phyloP scores from a whole-genome alignment of 2,113 vertebrate genomes.

The Melanerpes aurifrons region DNA sequence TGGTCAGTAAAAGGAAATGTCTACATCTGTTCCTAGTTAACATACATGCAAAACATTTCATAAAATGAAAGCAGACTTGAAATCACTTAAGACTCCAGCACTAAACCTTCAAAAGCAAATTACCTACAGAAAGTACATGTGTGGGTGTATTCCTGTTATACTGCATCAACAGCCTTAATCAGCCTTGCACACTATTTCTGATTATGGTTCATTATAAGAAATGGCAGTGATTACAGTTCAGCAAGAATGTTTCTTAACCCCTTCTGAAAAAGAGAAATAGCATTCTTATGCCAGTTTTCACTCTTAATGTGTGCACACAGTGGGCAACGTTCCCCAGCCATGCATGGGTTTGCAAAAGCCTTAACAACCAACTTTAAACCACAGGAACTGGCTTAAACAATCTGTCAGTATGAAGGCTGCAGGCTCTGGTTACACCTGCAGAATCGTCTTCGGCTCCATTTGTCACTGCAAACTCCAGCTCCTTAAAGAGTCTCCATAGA shows the following conservation, averaged over 20 bases:
- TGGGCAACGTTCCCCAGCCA: background rate
- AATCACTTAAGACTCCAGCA: conserved; percentile 50
- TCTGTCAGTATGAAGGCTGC: rapidly evolving
- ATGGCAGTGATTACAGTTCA: background rate
- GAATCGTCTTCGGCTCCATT: background rate
- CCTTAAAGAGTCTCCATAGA: background rate
- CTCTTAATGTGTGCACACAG: rapidly evolving
- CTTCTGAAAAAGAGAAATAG: background rate
- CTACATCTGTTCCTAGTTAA: conserved; percentile 41
- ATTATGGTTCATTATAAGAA: conserved; percentile 58
- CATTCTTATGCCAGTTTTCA: background rate
- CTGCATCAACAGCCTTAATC: conserved; percentile 43
- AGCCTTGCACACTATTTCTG: conserved; percentile 45
- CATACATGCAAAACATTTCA: conserved; percentile 26
- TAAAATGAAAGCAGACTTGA: conserved; percentile 55
- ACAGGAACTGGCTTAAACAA: rapidly evolving
- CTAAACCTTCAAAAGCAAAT: conserved; percentile 63
- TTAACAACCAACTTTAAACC: background rate
- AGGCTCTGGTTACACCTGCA: rapidly evolving
- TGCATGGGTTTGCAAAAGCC: rapidly evolving
- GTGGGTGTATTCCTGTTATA: conserved; percentile 30
- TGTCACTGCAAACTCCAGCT: background rate
- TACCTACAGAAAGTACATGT: conserved; percentile 61
- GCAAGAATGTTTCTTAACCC: background rate
- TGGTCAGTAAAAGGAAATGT: conserved; percentile 46